Percentiles rank a stretch among this genome's conserved stretches.
These are phyloP conservation scores for Amblyopsis hoosieri DNA, from an alignment of 2,797 vertebrate genomes.

Conservation along the genomic window DNA sequence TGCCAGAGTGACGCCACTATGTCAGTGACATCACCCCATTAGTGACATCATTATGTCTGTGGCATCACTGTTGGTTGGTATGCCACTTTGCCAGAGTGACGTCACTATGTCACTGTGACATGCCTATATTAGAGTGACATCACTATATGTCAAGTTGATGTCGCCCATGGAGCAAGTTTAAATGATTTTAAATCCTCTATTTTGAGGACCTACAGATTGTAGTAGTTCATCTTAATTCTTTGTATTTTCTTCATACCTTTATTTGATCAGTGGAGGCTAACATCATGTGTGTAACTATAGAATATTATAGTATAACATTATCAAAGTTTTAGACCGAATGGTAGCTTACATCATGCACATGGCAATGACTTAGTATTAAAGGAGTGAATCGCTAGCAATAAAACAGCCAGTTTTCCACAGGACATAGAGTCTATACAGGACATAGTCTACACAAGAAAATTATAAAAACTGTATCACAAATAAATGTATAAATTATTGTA, in stretches of 20 bases:
- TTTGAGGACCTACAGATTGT: no score
- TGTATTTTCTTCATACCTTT: slow-evolving; percentile 6
- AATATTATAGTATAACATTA: slow-evolving; percentile 1
- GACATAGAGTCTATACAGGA: no score
- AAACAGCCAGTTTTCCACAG: slow-evolving; percentile 31
- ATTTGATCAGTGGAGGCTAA: neutral
- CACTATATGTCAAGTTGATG: neutral
- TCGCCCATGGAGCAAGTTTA: slow-evolving; percentile 16
- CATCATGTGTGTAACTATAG: no score
- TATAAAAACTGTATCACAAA: slow-evolving; percentile 12
- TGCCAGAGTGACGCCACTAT: no score
- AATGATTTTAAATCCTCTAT: slow-evolving; percentile 3
- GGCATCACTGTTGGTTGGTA: no score
- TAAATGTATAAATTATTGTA: slow-evolving; percentile 18
- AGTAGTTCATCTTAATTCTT: neutral
- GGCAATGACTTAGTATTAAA: slow-evolving; percentile 21
- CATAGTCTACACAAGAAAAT: no score
- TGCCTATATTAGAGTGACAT: slow-evolving; percentile 19
- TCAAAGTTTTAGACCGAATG: slow-evolving; percentile 20
- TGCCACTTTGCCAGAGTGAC: no score
- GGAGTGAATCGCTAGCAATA: slow-evolving; percentile 21
- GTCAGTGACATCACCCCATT: no score
- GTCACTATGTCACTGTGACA: no score
- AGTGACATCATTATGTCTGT: no score
- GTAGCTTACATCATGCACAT: slow-evolving; percentile 37